Evolutionary conservation across 2,888 invertebrate species (phyloP), one percentile per base, ranked within the genome.

Genomic region (Spilarctia lutea): DNA sequence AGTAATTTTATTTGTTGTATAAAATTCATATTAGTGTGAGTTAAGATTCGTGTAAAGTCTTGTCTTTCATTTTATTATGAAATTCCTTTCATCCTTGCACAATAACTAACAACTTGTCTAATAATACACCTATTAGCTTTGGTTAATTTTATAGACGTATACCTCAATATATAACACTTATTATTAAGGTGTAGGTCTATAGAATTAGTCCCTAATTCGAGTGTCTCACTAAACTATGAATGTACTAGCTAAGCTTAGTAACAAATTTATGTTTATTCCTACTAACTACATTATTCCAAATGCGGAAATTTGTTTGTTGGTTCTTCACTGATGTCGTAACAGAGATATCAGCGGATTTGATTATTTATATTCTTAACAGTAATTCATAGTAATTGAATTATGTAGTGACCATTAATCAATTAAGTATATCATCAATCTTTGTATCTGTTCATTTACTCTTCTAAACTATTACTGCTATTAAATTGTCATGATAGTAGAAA

Each of bases 31-130:
- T 16, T 45, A n/a, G n/a, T n/a, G n/a, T 1, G 13, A 45, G 45
- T 45, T 45, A 16, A 16, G 16, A 16, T 16, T 3, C 45, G 1
- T 13, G 45, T 45, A 45, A 45, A 45, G n/a, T 1, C 20, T 24
- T 8, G 8, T 4, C 24, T 7, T 1, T 24, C 24, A 52, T 24
- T 24, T 24, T 24, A 74, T 75, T 77, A 73, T 73, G 27, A 20
- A 20, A 63, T 52, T 83, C 84, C 81, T 83, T 72, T 81, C 78
- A 79, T 76, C 80, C 70, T 65, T 65, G 56, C 71, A 82, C 81
- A 79, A 79, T 82, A 80, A 83, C 75, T 63, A 8, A 24, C 52
- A 76, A 71, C 75, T 77, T 77, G 24, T 73, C 74, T 75, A 79
- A 81, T 73, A 52, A 52, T 42, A 77, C 78, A 78, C 75, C 77